Percentiles rank a stretch among this genome's conserved stretches.
phyloP scores from a whole-genome alignment of 2,113 vertebrate species.

The Sapajus apella region DNA sequence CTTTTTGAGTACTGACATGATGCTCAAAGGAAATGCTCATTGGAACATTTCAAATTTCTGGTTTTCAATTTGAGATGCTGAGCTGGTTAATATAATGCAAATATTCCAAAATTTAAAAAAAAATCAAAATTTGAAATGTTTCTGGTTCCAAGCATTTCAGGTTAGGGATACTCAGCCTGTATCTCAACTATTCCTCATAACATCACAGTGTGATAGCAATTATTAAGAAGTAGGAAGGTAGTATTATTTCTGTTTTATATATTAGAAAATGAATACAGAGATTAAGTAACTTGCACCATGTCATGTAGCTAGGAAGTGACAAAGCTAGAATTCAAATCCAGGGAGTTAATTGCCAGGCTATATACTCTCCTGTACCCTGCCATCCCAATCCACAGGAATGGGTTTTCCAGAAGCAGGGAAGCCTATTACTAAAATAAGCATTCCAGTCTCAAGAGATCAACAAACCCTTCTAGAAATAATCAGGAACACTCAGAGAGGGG shows the following conservation, averaged over 20 bases:
- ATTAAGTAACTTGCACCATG: not conserved
- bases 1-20: not conserved
- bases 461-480: not conserved
- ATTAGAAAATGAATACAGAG: not conserved
- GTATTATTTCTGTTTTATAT: not conserved
- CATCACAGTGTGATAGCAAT: not conserved
- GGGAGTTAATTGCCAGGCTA: not conserved
- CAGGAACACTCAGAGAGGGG: not conserved
- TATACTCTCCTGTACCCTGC: accelerated
- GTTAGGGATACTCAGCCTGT: not conserved
- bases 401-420: not conserved
- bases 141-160: not conserved
- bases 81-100: not conserved
- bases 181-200: not conserved
- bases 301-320: not conserved
- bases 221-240: not conserved
- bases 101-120: not conserved
- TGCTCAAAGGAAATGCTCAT: not conserved
- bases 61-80: not conserved
- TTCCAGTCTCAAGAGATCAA: not conserved
- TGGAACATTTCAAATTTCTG: not conserved
- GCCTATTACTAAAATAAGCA: not conserved
- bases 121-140: not conserved
- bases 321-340: not conserved
- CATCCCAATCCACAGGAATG: not conserved